These are phyloP conservation scores for Psococerastis gibbosa DNA, from an alignment of 2,888 invertebrate genomes.

Conservation along the genomic window DNA sequence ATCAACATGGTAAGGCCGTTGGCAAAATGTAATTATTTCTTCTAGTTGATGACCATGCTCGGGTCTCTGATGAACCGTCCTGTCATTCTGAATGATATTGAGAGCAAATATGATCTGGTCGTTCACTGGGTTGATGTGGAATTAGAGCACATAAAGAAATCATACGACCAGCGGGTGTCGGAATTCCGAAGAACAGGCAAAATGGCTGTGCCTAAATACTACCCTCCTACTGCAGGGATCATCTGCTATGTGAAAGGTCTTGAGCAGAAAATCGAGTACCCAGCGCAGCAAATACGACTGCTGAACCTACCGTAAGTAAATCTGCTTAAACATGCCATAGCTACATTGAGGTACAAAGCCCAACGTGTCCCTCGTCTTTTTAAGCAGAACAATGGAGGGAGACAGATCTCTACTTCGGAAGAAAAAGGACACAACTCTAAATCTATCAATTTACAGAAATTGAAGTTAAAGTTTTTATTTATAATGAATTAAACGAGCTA, in stretches of 20 bases:
- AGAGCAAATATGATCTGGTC: constrained; percentile 43
- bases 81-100: constrained; percentile 49
- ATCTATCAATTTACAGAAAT: no score
- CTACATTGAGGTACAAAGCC: no score
- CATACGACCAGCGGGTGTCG: constrained; percentile 22
- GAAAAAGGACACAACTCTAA: no score
- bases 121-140: constrained; percentile 43
- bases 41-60: constrained; percentile 49
- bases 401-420: no score
- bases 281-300: constrained; percentile 38
- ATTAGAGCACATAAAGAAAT: constrained; percentile 39
- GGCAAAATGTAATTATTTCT: constrained; percentile 17
- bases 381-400: no score
- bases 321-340: no score
- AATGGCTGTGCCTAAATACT: constrained; percentile 36
- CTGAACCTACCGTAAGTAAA: constrained; percentile 43
- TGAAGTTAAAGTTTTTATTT: no score
- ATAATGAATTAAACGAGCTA: no score
- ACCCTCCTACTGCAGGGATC: constrained; percentile 57
- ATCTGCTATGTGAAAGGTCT: constrained; percentile 54
- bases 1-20: no score
- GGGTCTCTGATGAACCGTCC: constrained; percentile 57
- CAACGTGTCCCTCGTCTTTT: no score
- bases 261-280: constrained; percentile 33
- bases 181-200: constrained; percentile 22